phyloP scores from a whole-genome alignment of 2,888 invertebrate species.

The Tiphia femorata region DNA sequence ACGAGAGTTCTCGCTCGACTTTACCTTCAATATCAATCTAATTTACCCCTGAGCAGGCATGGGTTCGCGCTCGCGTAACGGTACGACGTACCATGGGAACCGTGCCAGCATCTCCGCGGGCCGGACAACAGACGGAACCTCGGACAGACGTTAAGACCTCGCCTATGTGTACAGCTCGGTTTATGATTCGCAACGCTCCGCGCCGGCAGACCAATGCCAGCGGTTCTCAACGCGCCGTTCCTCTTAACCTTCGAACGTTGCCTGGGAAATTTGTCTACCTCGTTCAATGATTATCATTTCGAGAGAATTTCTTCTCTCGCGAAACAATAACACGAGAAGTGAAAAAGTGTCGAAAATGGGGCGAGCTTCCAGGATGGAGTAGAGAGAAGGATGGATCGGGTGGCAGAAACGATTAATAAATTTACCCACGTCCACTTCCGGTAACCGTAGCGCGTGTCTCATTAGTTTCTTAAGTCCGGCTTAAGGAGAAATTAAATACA shows the following conservation, averaged over 20 bases:
- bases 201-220: constrained; percentile 9
- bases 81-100: constrained; percentile 41
- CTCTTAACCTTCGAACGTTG: not conserved
- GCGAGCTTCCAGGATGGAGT: not conserved
- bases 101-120: constrained; percentile 35
- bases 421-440: constrained; percentile 53
- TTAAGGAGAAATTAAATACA: constrained; percentile 60
- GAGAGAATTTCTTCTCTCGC: not conserved
- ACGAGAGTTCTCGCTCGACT: constrained; percentile 31
- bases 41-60: constrained; percentile 36
- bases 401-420: constrained; percentile 45
- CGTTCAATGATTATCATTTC: too few species aligned
- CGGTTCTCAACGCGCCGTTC: constrained; percentile 18
- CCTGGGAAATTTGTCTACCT: not conserved
- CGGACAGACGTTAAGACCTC: constrained; percentile 29
- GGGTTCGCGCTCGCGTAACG: constrained; percentile 35
- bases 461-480: constrained; percentile 57
- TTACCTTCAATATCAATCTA: constrained; percentile 45
- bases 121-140: constrained; percentile 24
- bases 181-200: constrained; percentile 29
- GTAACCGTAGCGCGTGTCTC: constrained; percentile 54
- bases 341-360: not conserved
- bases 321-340: not conserved
- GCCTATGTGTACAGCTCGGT: constrained; percentile 23
- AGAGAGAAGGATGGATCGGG: not conserved